Evolutionary conservation across 1,140 invertebrate species (phyloP).

Genomic region (Ladona fulva): DNA sequence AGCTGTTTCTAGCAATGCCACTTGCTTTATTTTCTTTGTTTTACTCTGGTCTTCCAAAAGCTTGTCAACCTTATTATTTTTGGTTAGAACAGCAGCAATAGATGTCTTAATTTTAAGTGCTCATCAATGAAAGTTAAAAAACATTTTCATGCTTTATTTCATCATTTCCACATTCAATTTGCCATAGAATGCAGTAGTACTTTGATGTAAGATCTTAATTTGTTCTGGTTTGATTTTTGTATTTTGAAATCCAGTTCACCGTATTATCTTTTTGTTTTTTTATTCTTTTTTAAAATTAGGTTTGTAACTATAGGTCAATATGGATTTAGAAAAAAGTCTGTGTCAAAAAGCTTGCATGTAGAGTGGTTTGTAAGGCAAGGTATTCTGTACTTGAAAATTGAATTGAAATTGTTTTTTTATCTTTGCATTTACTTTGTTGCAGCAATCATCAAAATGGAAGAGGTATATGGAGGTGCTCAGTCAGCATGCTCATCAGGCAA

Average conservation of each 20-base stretch:
- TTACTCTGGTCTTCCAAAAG: too few species aligned
- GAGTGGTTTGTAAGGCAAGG: not conserved
- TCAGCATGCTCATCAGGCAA: conserved; percentile 13
- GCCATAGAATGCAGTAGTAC: too few species aligned
- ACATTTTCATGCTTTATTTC: too few species aligned
- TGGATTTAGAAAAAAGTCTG: not conserved
- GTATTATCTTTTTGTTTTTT: not conserved
- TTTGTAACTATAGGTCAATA: not conserved
- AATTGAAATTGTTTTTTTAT: not conserved
- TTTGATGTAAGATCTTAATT: too few species aligned
- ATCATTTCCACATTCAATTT: too few species aligned
- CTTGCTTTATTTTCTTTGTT: too few species aligned
- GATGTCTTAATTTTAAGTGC: too few species aligned
- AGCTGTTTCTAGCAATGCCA: too few species aligned
- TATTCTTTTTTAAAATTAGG: not conserved
- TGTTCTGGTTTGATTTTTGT: too few species aligned
- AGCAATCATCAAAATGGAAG: not conserved
- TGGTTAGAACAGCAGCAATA: too few species aligned
- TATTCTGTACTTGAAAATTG: not conserved
- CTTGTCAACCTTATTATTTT: too few species aligned
- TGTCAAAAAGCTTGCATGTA: not conserved
- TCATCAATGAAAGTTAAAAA: too few species aligned
- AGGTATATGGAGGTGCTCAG: conserved; percentile 5
- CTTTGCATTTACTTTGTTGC: not conserved
- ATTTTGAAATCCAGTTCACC: not conserved